Conservation (phyloP, 2,797 vertebrate species). For the Synaphobranchus kaupii region DNA sequence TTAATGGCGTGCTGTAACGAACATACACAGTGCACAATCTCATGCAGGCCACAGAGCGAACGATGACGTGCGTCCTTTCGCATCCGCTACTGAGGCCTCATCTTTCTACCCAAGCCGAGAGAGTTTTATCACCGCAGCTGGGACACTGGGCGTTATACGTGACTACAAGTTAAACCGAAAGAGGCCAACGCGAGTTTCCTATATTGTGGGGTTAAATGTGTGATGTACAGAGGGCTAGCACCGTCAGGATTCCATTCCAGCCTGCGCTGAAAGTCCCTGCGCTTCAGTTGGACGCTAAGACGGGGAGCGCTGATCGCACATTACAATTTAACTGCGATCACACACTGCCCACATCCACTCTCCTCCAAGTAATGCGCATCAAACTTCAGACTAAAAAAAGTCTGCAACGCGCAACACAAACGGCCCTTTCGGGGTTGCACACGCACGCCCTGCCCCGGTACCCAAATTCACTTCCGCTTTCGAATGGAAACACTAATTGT, state of each 20-base stretch:
- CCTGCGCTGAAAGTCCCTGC: neutral
- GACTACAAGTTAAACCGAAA: neutral
- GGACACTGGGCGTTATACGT: neutral
- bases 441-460: neutral
- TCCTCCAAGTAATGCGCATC: neutral
- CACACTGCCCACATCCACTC: neutral
- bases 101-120: neutral
- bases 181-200: neutral
- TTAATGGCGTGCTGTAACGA: neutral
- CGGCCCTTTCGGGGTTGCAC: neutral
- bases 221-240: neutral
- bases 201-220: neutral
- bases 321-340: neutral
- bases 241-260: neutral
- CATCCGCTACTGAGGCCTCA: neutral
- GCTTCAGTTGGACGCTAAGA: neutral
- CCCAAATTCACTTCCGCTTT: neutral
- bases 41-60: neutral
- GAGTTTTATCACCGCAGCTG: no score
- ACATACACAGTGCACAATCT: neutral
- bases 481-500: neutral
- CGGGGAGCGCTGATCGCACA: neutral
- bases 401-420: neutral
- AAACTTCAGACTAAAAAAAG: neutral
- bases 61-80: neutral